Conservation (phyloP, 2,888 invertebrate species). For the Adelognathus sp. region DNA sequence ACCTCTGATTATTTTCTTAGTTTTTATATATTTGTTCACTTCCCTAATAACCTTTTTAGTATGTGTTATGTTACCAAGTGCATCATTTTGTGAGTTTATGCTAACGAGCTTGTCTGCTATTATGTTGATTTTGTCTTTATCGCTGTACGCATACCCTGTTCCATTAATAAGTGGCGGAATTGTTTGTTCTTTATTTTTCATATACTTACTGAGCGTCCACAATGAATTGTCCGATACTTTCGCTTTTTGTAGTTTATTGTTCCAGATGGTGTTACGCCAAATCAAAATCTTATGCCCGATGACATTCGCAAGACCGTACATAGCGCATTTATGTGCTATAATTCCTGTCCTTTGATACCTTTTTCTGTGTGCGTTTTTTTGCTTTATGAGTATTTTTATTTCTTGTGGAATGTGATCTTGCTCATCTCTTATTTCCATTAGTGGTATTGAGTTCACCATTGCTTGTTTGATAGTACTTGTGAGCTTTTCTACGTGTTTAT, state of each 20-base stretch:
- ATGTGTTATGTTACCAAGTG: slow-evolving; percentile 46
- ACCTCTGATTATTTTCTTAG: background rate
- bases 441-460: background rate
- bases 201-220: slow-evolving; percentile 28
- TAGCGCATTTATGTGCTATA: background rate
- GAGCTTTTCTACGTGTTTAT: background rate
- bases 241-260: slow-evolving; percentile 31
- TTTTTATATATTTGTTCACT: slow-evolving; percentile 39
- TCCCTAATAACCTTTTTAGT: too few species aligned
- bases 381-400: background rate
- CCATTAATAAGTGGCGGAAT: background rate
- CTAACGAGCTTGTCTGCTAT: slow-evolving; percentile 54
- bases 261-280: slow-evolving; percentile 32
- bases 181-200: background rate
- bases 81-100: slow-evolving; percentile 55
- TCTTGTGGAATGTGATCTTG: background rate
- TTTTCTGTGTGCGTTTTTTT: slow-evolving; percentile 19
- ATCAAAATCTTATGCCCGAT: slow-evolving; percentile 38
- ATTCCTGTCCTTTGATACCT: slow-evolving; percentile 35
- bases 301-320: slow-evolving; percentile 10
- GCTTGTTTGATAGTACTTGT: background rate
- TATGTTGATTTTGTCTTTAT: slow-evolving; percentile 58
- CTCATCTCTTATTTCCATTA: too few species aligned
- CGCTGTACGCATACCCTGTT: background rate
- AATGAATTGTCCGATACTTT: slow-evolving; percentile 23